A percentile compares a stretch with the other conserved stretches of the same genome.
Evolutionary conservation across 2,888 invertebrate species (phyloP).

Genomic region (Netelia fuscicornis): DNA sequence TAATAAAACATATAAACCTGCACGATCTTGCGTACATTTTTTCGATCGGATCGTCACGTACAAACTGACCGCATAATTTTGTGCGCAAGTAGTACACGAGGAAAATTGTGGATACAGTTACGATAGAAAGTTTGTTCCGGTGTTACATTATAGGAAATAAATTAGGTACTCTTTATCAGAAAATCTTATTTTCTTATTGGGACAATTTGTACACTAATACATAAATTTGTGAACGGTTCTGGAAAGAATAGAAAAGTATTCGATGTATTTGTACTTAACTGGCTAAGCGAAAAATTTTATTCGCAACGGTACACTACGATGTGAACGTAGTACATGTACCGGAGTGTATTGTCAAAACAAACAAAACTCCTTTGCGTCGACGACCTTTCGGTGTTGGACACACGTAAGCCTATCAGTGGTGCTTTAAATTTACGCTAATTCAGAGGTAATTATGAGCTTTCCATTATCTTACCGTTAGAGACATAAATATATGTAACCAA

Average conservation of each 20-base stretch:
- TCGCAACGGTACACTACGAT: not conserved
- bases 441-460: slow-evolving; percentile 34
- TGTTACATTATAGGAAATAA: not conserved
- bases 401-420: not conserved
- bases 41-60: not conserved
- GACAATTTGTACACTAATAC: too few relatives aligned
- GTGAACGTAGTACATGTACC: not conserved
- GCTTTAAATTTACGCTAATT: slow-evolving; percentile 12
- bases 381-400: not conserved
- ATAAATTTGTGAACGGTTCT: too few relatives aligned
- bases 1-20: too few relatives aligned
- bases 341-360: slow-evolving; percentile 39
- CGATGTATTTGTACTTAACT: not conserved
- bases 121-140: not conserved
- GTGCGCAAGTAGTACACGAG: not conserved
- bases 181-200: not conserved
- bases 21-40: not conserved
- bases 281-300: not conserved
- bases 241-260: not conserved
- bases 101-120: not conserved
- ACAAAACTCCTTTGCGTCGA: not conserved
- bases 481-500: not conserved
- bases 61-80: not conserved
- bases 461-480: not conserved
- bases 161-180: not conserved